A percentile compares a stretch with the other conserved stretches of the same genome.
Conservation (phyloP, 2,113 vertebrate genomes). For the Oreotrochilus melanogaster region DNA sequence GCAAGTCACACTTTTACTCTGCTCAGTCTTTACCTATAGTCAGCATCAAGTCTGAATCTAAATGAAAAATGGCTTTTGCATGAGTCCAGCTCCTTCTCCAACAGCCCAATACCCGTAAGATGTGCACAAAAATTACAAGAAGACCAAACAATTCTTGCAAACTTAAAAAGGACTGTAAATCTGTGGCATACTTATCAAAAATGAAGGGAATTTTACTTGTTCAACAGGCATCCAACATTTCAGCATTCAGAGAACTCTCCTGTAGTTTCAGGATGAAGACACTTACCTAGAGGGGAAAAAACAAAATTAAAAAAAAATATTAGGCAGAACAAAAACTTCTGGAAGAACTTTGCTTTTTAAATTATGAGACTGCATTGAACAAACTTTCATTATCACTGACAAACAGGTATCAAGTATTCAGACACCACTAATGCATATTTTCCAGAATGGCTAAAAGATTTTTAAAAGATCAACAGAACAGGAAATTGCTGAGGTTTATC, state of each 20-base stretch:
- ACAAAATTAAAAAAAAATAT: neutral
- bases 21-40: neutral
- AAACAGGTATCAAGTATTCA: slow-evolving; percentile 54
- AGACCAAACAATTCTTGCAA: neutral
- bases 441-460: slow-evolving; percentile 32
- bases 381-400: slow-evolving; percentile 13
- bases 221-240: neutral
- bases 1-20: neutral
- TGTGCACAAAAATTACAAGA: neutral
- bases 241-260: neutral
- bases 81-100: neutral
- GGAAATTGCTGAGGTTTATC: slow-evolving; percentile 49
- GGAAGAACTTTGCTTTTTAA: neutral
- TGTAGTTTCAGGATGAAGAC: neutral
- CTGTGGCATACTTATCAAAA: neutral
- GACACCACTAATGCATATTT: neutral
- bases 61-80: neutral
- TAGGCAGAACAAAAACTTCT: neutral
- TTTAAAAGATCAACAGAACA: slow-evolving; percentile 21
- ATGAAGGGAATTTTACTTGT: neutral
- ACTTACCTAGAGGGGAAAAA: slow-evolving; percentile 76
- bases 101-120: neutral
- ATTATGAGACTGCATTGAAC: neutral
- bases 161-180: neutral
- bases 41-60: neutral